A percentile compares a stretch with the other conserved stretches of the same genome.
Conservation (phyloP, 2,113 vertebrate species). For the Ptilonorhynchus violaceus region DNA sequence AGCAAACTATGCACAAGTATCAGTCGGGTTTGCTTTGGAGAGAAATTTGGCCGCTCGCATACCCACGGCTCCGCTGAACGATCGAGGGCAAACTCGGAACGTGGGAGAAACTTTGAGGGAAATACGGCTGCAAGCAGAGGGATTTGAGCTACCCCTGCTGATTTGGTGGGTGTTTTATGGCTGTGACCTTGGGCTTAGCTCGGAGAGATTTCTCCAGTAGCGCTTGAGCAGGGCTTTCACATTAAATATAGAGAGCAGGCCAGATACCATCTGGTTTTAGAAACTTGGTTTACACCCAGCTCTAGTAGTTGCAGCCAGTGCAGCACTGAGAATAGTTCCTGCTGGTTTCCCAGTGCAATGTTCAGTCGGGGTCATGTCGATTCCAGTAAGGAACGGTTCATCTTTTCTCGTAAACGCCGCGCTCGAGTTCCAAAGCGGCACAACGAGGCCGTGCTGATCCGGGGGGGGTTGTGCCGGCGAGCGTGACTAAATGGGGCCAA, state of each 20-base stretch:
- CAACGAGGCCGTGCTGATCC: neutral
- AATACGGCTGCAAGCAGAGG: neutral
- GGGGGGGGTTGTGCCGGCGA: rapidly evolving
- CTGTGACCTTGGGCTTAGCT: neutral
- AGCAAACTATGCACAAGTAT: neutral
- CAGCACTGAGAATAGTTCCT: neutral
- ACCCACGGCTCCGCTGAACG: neutral
- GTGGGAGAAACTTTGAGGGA: neutral
- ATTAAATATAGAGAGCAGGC: neutral
- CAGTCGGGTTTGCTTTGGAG: neutral
- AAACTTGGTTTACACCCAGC: conserved; percentile 29
- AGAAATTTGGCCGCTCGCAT: neutral
- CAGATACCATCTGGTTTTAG: conserved; percentile 7
- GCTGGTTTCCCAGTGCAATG: neutral
- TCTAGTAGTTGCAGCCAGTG: neutral
- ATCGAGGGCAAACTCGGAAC: neutral
- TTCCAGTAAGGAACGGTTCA: neutral
- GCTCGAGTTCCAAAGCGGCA: rapidly evolving
- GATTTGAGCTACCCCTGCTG: neutral
- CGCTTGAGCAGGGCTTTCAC: neutral
- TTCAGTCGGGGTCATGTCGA: neutral
- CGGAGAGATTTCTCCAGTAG: neutral
- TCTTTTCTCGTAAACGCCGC: neutral
- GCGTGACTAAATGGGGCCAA: neutral
- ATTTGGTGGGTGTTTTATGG: neutral